Base-by-base conservation (phyloP, 2,888 invertebrate genomes). In the Amblyteles armatorius region DNA sequence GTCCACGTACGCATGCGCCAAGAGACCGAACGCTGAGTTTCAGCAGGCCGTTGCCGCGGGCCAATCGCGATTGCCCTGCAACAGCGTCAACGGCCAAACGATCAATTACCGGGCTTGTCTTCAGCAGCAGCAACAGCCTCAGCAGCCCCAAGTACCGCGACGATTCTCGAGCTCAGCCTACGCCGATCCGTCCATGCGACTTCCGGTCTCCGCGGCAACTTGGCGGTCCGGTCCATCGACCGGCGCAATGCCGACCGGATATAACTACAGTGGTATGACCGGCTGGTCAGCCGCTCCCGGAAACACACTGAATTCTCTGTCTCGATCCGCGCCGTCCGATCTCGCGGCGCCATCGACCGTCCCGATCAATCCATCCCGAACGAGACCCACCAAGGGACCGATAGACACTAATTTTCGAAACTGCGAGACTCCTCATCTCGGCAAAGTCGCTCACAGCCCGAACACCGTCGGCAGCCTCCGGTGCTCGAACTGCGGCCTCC, bases 401-500 rank as follows among this genome's bases (percentile, higher is more conserved):
- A 9, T 3, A 2, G 69, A 74, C 11, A 19, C 63, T 0, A 83
- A 74, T 22, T 36, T 60, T 4, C 69, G 92, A 68, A 88, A 84
- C 44, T 91, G 90, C 55, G 88, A 88, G 11, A 92, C 91, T 2
- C 92, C 92, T 3, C 88, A 92, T 82, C 78, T 91, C 3, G 92
- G 90, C 5, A 91, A 91, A 86, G 87, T 92, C 29, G 87, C 81
- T 57, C 87, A 85, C 48, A 83, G 84, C 55, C 86, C 88, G 0
- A 90, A 90, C 26, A 88, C 76, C 9, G 50, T 83, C 3, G 88
- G 71, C 5, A 89, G 84, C 77, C 48, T 90, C 1, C 83, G 88
- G 19, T 93, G 93, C 40, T 92, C 89, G 0, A 90, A 92, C 60
- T 93, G 93, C 67, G 90, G 92, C 3, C 57, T 79, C 0, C 65